A percentile compares a stretch with the other conserved stretches of the same genome.
Evolutionary conservation across 2,113 vertebrate species (phyloP).

Genomic region (Tachysurus vachellii): DNA sequence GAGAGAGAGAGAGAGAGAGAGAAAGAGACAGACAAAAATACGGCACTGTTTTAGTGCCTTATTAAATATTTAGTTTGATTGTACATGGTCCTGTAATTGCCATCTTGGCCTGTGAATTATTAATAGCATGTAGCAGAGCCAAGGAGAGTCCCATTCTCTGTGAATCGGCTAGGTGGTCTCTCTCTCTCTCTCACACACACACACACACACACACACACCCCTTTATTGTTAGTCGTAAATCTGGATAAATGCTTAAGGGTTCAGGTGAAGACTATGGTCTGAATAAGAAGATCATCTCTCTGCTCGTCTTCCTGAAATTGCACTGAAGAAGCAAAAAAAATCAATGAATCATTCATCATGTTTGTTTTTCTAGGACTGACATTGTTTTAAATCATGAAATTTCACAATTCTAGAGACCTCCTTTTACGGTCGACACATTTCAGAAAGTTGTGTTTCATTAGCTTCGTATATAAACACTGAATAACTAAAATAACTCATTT

Average conservation of each 20-base stretch:
- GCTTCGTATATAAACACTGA: background rate
- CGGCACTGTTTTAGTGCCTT: constrained; percentile 79
- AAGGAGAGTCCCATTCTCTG: constrained; percentile 53
- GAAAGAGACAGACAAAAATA: constrained; percentile 63
- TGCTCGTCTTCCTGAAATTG: background rate
- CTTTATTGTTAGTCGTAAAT: constrained; percentile 47
- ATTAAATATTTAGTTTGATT: constrained; percentile 85
- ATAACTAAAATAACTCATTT: background rate
- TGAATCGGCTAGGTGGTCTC: constrained; percentile 49
- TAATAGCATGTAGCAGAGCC: constrained; percentile 73
- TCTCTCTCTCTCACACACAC: constrained; percentile 19
- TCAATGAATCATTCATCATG: background rate
- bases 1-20: constrained; percentile 54
- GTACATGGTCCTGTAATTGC: constrained; percentile 81
- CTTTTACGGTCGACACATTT: background rate
- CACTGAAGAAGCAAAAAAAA: background rate
- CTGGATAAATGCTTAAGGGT: constrained; percentile 38
- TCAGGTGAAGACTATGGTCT: background rate
- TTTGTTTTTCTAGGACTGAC: background rate
- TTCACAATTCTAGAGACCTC: background rate
- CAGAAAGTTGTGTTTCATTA: background rate
- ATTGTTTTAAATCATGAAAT: background rate
- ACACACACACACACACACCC: constrained; percentile 39
- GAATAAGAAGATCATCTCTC: constrained; percentile 13
- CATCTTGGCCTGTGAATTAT: constrained; percentile 79